Percentiles rank a stretch among this genome's conserved stretches.
Conservation (phyloP, 2,888 invertebrate species). For the Cataglyphis albicans region DNA sequence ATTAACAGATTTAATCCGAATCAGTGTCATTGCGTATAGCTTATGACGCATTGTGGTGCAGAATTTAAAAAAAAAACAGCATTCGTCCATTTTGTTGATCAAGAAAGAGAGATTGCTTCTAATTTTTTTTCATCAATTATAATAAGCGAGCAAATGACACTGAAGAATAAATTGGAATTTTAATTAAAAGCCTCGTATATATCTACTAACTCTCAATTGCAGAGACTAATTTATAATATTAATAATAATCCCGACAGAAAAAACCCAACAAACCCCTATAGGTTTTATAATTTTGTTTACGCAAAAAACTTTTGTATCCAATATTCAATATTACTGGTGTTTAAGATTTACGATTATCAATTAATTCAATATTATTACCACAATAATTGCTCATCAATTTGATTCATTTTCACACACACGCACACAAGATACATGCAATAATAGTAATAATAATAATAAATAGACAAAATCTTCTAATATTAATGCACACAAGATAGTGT, state of each 20-base stretch:
- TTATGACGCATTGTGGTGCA: not conserved
- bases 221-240: not conserved
- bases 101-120: not conserved
- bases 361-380: slow-evolving; percentile 26
- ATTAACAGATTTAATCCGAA: slow-evolving; percentile 13
- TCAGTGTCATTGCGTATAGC: not conserved
- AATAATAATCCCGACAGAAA: slow-evolving; percentile 15
- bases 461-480: slow-evolving; percentile 25
- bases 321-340: slow-evolving; percentile 9
- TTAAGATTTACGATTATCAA: slow-evolving; percentile 9
- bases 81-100: not conserved
- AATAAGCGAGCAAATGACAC: slow-evolving; percentile 3
- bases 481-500: not conserved
- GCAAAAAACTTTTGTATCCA: slow-evolving; percentile 13
- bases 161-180: slow-evolving; percentile 19
- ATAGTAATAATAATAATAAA: not conserved
- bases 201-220: not conserved
- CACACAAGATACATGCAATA: slow-evolving; percentile 17
- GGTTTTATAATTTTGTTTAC: slow-evolving; percentile 11
- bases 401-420: not conserved
- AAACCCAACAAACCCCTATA: not conserved
- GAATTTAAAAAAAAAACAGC: slow-evolving; percentile 4
- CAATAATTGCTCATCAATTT: slow-evolving; percentile 15
- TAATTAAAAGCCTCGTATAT: slow-evolving; percentile 23
- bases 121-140: not conserved